phyloP scores from a whole-genome alignment of 2,797 vertebrate species.

The Hafferia zeledoni region DNA sequence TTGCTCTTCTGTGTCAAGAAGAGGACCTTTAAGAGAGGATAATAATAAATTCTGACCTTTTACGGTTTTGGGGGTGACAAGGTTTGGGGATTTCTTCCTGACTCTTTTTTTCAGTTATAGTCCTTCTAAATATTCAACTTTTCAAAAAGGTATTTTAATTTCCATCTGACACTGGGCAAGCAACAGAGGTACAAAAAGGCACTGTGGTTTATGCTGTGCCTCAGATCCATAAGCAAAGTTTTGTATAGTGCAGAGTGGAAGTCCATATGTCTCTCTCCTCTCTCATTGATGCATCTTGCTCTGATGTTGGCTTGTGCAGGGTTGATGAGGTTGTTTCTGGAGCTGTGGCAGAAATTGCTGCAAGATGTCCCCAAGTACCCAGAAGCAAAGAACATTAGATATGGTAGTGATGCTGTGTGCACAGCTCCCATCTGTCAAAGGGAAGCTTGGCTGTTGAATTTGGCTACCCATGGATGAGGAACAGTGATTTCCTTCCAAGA shows the following conservation, averaged over 20 bases:
- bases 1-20: background rate
- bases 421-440: background rate
- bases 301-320: background rate
- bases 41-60: background rate
- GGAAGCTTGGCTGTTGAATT: background rate
- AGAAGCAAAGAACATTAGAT: background rate
- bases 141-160: background rate
- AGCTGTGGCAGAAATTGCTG: background rate
- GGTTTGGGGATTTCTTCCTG: background rate
- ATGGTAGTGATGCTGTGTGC: background rate
- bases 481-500: background rate
- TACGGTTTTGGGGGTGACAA: background rate
- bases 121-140: background rate
- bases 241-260: background rate
- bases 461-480: background rate
- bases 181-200: background rate
- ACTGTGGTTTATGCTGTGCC: background rate
- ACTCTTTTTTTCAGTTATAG: background rate
- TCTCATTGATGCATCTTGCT: background rate
- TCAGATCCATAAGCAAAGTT: background rate
- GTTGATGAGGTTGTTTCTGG: background rate
- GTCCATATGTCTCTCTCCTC: rapidly evolving
- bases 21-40: background rate
- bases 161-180: background rate
- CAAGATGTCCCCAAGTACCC: background rate